Evolutionary conservation across 2,888 invertebrate genomes (phyloP), one percentile per base, ranked within the genome.

Genomic region (Allophyes oxyacanthae): DNA sequence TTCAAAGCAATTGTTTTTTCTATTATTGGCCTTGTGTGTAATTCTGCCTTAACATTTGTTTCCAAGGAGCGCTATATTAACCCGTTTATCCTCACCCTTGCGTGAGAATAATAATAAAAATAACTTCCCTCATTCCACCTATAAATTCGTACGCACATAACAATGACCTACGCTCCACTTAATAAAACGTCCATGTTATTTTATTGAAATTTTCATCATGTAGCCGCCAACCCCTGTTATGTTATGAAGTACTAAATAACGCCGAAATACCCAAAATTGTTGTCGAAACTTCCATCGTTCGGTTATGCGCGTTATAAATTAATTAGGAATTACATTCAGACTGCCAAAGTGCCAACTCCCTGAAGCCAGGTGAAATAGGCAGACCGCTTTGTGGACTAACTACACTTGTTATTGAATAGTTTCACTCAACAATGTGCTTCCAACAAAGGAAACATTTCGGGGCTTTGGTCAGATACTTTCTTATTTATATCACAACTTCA

Each of bases 341-440:
- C 59, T 63, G 64, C 63, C 50, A 65, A 73, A 64, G 58, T 63
- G 64, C 63, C 50, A 65, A 73, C 70, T 67, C 44, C 56, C 56
- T 6, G 7, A 69, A 56, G 56, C 20, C 71, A 78, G 75, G 77
- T 75, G 69, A 55, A 70, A 61, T 48, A 53, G 62, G 54, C 59
- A n/a, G 44, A 25, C 42, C 28, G 37, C 71, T 66, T 67, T 66
- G 70, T 53, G 55, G 53, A 55, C 62, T 72, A 80, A 79, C 81
- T 78, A 79, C 77, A 69, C 75, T 79, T 84, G 83, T 84, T 85
- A 72, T 65, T 65, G 68, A 85, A 87, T 87, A 83, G 86, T 88
- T 87, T 67, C 57, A 69, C 70, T 57, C 59, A 82, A 87, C 82
- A 82, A 83, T 82, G 79, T 74, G 66, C 76, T 69, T 62, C 59